Evolutionary conservation across 2,797 vertebrate species (phyloP), one percentile per base, ranked within the genome.

Genomic region (Parauchenoglanis ngamensis): DNA sequence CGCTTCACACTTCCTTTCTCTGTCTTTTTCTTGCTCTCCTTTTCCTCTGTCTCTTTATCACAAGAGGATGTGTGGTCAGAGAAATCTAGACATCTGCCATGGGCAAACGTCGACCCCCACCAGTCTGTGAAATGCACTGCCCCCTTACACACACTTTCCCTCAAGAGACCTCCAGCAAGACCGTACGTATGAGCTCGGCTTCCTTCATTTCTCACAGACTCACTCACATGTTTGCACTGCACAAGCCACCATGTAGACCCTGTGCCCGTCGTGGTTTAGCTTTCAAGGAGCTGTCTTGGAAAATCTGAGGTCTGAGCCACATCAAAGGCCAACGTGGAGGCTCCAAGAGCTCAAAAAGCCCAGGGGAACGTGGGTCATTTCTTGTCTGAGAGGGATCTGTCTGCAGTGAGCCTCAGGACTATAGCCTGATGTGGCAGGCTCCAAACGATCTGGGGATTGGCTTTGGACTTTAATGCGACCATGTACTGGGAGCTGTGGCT

Each of bases 401-500:
- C 10, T 72, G 35, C 25, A 3, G 10, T 11, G 28, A 54, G 21
- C 46, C 23, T 85, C 11, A 56, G 76, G 67, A 84, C 61, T 72
- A n/a, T 21, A 67, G 15, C 46, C 23, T 85, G 44, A n/a, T 23
- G 63, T 1, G n/a, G 44, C 73, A 23, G 68, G 77, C 67, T 73
- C 15, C 21, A 44, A 54, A 65, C 31, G 10, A 28, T 40, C 46
- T 40, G 57, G 85, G 40, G 73, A 84, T 56, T 63, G 40, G 17
- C 15, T 70, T 88, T 85, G 83, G 87, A 81, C 28, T 83, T 70
- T 52, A 57, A 49, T 54, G 52, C 52, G 67, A 85, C 46, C 46
- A 92, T 96, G 95, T 97, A 96, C 93, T 97, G 96, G 96, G 95
- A 97, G 86, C 92, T 96, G 92, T 96, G 95, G 95, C 92, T 96